These are phyloP conservation scores for Coreoperca whiteheadi DNA, from an alignment of 2,113 vertebrate genomes.

Conservation along the genomic window DNA sequence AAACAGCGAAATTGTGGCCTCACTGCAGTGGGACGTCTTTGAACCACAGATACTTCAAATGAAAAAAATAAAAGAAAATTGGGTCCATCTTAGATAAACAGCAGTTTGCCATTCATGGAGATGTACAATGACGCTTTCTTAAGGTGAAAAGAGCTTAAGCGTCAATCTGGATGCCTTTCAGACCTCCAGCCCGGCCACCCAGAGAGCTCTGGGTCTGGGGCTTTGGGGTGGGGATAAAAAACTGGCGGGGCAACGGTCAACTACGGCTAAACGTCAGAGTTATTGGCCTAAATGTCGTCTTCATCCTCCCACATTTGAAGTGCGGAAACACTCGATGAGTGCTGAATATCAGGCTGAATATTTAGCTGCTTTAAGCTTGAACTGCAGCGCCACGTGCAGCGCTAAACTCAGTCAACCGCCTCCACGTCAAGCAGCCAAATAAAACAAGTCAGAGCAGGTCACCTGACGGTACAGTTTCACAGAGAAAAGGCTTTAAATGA, in stretches of 20 bases:
- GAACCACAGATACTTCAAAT: constrained; percentile 41
- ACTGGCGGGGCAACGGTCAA: constrained; percentile 58
- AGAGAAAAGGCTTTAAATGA: constrained; percentile 58
- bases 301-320: constrained; percentile 30
- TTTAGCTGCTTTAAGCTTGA: constrained; percentile 6
- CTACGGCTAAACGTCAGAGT: constrained; percentile 55
- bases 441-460: constrained; percentile 51
- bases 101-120: constrained; percentile 75
- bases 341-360: constrained; percentile 26
- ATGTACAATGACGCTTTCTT: constrained; percentile 81
- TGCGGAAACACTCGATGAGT: constrained; percentile 4
- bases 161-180: constrained; percentile 82
- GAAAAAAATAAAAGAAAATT: constrained; percentile 18
- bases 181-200: constrained; percentile 84
- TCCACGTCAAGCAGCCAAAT: constrained; percentile 27
- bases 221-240: constrained; percentile 27
- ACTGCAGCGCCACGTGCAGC: constrained; percentile 41
- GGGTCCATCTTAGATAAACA: constrained; percentile 75
- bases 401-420: constrained; percentile 25
- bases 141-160: constrained; percentile 70
- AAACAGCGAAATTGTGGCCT: constrained; percentile 9
- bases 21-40: constrained; percentile 26
- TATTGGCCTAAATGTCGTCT: constrained; percentile 36
- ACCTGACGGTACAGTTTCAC: constrained; percentile 61
- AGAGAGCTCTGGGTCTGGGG: constrained; percentile 69